Evolutionary conservation across 2,113 vertebrate genomes (phyloP).

Genomic region (Hippocampus abdominalis): DNA sequence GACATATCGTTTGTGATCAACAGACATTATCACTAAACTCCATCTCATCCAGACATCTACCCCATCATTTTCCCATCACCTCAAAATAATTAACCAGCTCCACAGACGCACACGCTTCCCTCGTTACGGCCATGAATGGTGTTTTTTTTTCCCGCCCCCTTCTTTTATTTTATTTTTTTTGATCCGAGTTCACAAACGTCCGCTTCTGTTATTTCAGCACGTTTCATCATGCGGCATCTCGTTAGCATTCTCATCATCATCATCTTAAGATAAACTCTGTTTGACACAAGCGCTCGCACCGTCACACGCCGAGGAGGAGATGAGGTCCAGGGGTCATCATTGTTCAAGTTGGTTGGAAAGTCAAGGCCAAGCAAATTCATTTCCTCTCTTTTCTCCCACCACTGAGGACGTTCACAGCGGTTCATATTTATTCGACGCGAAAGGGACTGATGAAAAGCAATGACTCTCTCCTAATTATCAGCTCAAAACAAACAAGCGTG

Average conservation of each 20-base stretch:
- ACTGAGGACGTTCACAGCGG: neutral
- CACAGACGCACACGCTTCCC: neutral
- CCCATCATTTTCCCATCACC: neutral
- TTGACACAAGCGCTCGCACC: slow-evolving; percentile 6
- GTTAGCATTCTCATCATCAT: slow-evolving; percentile 44
- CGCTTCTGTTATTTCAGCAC: slow-evolving; percentile 44
- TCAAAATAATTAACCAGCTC: neutral
- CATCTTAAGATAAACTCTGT: slow-evolving; percentile 22
- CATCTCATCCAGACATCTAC: neutral
- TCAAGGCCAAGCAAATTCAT: neutral
- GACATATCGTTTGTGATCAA: neutral
- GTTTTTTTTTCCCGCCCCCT: neutral
- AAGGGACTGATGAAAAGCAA: neutral
- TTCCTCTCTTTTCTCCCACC: neutral
- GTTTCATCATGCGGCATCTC: slow-evolving; percentile 47
- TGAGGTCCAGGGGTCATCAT: neutral
- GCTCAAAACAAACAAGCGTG: neutral
- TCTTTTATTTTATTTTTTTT: slow-evolving; percentile 11
- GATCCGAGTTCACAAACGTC: slow-evolving; percentile 14
- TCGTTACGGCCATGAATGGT: slow-evolving; percentile 1
- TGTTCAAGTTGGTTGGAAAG: slow-evolving; percentile 2
- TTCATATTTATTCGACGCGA: neutral
- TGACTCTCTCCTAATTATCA: neutral
- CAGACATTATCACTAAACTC: too few species aligned
- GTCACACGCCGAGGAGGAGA: neutral